Evolutionary conservation across 2,797 vertebrate species (phyloP), one percentile per base, ranked within the genome.

Genomic region (Sebastes diploproa): DNA sequence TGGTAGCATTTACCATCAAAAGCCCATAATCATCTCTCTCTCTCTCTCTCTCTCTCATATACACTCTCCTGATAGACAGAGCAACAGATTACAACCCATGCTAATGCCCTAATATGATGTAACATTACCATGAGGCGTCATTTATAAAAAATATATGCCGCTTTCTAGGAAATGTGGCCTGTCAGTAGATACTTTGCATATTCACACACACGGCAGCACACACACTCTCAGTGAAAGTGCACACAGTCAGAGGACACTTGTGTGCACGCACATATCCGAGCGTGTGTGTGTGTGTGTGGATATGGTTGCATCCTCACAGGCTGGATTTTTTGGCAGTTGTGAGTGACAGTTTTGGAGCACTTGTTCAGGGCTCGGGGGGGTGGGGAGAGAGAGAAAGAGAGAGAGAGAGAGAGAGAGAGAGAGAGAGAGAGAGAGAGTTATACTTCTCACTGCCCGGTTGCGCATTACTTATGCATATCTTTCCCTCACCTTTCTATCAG

Each of bases 291-390:
- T 75, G 80, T 80, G 60, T 2, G 72, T 67, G 68, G 29, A 52
- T 79, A 3, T 55, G 55, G 29, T 32, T 81, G 46, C 18, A 70
- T 70, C 82, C 77, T 82, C 67, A 64, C 64, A 79, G 42, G 77
- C 72, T 64, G 71, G 18, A 13, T 54, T 61, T 85, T 87, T 74
- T 87, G 84, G 82, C 85, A 87, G 78, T 1, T 72, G 23, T 91
- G 91, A 92, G 34, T 94, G 93, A 91, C 93, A 94, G 89, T 92
- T 92, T 89, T 84, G 80, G 92, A 91, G 85, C 91, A 87, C 64
- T 89, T 85, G 85, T 86, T 86, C 63, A 58, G 70, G 77, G 72
- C 86, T 82, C 6, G 29, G 30, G 30, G 14, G 56, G 8, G 5
- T 12, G 25, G 25, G 25, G 22, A 6, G 34, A 36, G 11, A 36